These are phyloP conservation scores for Gadopsis marmoratus DNA, from an alignment of 2,797 vertebrate genomes.

Conservation along the genomic window DNA sequence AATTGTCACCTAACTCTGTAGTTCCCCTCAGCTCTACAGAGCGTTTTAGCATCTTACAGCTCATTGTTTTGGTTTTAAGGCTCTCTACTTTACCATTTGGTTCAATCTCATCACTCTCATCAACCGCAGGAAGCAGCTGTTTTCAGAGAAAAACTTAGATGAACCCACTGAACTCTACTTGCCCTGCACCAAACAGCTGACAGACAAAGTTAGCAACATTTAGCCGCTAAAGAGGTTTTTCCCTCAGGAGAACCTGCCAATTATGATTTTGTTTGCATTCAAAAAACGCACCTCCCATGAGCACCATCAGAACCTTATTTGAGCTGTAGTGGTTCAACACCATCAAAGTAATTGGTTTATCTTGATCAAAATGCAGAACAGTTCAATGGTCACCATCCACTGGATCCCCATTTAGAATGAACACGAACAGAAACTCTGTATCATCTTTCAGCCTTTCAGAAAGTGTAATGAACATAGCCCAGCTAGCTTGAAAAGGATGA, in stretches of 20 bases:
- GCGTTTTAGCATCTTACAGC: neutral
- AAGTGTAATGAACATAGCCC: slow-evolving; percentile 22
- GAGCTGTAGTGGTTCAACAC: neutral
- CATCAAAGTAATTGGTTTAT: slow-evolving; percentile 2
- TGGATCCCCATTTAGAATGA: slow-evolving; percentile 6
- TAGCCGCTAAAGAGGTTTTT: neutral
- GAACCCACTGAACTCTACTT: neutral
- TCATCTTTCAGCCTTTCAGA: slow-evolving; percentile 12
- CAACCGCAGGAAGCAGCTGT: neutral
- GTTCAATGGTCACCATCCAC: neutral
- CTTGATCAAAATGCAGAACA: slow-evolving; percentile 2
- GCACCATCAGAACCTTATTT: slow-evolving; percentile 3
- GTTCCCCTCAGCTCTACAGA: neutral
- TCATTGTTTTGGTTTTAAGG: slow-evolving; percentile 1
- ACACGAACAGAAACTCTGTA: neutral
- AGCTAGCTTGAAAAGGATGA: slow-evolving; percentile 33
- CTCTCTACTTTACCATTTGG: neutral
- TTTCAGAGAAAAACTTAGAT: neutral
- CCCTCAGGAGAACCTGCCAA: neutral
- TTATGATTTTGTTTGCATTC: neutral
- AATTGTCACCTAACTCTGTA: neutral
- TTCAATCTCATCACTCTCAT: neutral
- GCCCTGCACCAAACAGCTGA: neutral
- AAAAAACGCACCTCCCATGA: neutral
- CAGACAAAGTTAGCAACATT: neutral